phyloP scores from a whole-genome alignment of 1,140 invertebrate genomes.

The Chironomus striatipennis region DNA sequence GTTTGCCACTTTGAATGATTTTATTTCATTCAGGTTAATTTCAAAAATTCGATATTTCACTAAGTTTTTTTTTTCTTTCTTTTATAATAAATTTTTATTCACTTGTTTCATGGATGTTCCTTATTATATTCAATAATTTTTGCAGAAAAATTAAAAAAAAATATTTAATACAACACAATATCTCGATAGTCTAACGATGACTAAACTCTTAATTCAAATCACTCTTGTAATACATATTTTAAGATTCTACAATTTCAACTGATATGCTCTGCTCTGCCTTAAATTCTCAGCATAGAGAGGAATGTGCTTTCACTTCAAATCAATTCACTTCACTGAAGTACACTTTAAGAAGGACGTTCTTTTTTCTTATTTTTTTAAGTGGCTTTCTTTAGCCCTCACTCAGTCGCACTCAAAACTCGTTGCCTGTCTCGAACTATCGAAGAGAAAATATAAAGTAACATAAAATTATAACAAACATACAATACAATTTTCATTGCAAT shows the following conservation, averaged over 20 bases:
- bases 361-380: not conserved
- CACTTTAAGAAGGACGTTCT: not conserved
- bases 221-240: too few relatives aligned
- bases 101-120: not conserved
- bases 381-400: not conserved
- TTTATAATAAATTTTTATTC: not conserved
- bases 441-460: not conserved
- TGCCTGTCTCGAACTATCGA: not conserved
- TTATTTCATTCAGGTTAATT: not conserved
- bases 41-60: not conserved
- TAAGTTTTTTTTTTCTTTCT: not conserved
- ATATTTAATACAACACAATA: too few relatives aligned
- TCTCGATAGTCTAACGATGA: too few relatives aligned
- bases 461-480: not conserved
- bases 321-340: constrained; percentile 7
- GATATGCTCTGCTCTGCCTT: too few relatives aligned
- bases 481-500: not conserved
- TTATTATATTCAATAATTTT: too few relatives aligned
- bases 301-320: constrained; percentile 5
- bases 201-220: too few relatives aligned
- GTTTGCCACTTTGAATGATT: constrained; percentile 17
- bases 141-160: too few relatives aligned
- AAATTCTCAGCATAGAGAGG: too few relatives aligned
- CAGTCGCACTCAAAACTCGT: not conserved
- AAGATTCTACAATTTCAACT: too few relatives aligned